Evolutionary conservation across 2,797 vertebrate genomes (phyloP), one percentile per base, ranked within the genome.

Genomic region (Semaprochilodus insignis): DNA sequence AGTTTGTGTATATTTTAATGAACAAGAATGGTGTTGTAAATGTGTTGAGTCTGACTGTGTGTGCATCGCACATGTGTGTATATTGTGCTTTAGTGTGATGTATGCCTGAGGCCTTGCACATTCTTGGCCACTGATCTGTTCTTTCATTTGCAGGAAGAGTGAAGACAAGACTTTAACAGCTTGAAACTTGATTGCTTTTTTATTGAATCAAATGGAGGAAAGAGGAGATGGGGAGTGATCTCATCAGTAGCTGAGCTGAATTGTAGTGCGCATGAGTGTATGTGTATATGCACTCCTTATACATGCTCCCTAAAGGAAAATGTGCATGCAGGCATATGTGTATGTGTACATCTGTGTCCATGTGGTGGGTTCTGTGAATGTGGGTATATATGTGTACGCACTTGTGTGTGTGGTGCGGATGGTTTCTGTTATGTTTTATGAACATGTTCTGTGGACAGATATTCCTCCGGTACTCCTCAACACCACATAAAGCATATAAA

Each of bases 401-500:
- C 19, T 8, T 3, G 14, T 17, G 65, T 31, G 76, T 34, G 74
- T 60, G 31, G 66, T 21, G 52, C 13, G 27, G 52, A 74, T 31
- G 70, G 76, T 65, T 78, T 73, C 74, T 36, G 57, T 65, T 44
- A 57, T 78, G 67, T 73, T 83, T 83, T 73, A 78, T 63, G 77
- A 83, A 55, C 75, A 65, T 83, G 76, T 60, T 65, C 40, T 34
- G 36, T 66, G 66, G 80, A 80, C 75, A 52, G 65, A 74, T 78
- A 66, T 84, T 78, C 57, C 59, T 70, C 55, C 82, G 82, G 72
- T 82, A 59, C 48, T 59, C 66, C 67, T 84, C 79, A 72, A 51
- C 82, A 79, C 57, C 75, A 79, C 80, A 73, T 78, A 59, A 71
- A 71, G 57, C 48, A 63, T 65, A 72, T 77, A 76, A 80, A 84